These are phyloP conservation scores for Orchesella cincta DNA, from an alignment of 1,140 invertebrate species.

Conservation along the genomic window DNA sequence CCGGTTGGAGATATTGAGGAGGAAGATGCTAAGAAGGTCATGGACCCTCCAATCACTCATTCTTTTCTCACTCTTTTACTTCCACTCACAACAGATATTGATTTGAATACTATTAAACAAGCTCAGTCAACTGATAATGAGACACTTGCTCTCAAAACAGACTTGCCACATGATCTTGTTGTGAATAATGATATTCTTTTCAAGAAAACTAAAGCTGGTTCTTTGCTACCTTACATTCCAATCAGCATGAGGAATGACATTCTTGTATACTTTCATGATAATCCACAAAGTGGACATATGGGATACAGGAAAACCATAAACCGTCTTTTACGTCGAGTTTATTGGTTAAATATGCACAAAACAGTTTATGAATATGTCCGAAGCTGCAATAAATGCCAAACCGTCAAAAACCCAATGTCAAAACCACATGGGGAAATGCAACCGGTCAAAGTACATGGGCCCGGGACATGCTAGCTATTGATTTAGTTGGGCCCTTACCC, in stretches of 20 bases:
- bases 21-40: not conserved
- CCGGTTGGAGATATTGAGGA: not conserved
- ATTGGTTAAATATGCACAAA: constrained; percentile 27
- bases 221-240: constrained; percentile 30
- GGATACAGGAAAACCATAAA: constrained; percentile 30
- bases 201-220: not conserved
- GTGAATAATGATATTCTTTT: not conserved
- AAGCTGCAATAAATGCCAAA: constrained; percentile 27
- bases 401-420: not conserved
- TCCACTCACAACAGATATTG: not conserved
- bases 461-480: constrained; percentile 49
- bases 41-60: not conserved
- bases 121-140: not conserved
- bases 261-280: constrained; percentile 23
- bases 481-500: constrained; percentile 50
- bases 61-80: not conserved
- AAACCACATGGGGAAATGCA: constrained; percentile 10
- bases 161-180: not conserved
- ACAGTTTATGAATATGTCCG: constrained; percentile 19
- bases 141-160: not conserved
- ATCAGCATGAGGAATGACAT: not conserved
- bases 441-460: constrained; percentile 25
- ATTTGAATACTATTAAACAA: not conserved
- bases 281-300: constrained; percentile 18
- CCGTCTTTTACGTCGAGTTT: not conserved